A percentile compares a stretch with the other conserved stretches of the same genome.
These are phyloP conservation scores for Drusus annulatus DNA, from an alignment of 1,140 invertebrate genomes.

Conservation along the genomic window DNA sequence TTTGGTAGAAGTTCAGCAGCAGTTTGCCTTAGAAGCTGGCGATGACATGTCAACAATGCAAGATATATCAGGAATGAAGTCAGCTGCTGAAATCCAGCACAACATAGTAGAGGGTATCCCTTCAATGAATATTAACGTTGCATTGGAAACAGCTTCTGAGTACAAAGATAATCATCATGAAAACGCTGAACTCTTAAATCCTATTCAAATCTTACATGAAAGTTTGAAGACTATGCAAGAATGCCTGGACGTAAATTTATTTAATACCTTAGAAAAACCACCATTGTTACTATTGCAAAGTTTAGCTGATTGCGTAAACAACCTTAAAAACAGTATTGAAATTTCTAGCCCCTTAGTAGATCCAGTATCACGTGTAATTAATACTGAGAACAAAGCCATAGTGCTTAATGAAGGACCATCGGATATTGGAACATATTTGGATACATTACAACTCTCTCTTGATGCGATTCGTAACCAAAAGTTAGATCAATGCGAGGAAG, in stretches of 20 bases:
- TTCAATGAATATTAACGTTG: constrained; percentile 28
- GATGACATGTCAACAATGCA: constrained; percentile 72
- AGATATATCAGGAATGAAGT: constrained; percentile 74
- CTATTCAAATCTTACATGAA: constrained; percentile 62
- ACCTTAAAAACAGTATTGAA: constrained; percentile 18
- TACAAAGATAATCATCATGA: constrained; percentile 47
- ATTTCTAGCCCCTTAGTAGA: neutral
- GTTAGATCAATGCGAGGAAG: constrained; percentile 32
- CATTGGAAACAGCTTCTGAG: constrained; percentile 56
- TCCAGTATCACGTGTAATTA: neutral
- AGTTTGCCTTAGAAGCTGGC: constrained; percentile 63
- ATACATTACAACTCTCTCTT: constrained; percentile 7
- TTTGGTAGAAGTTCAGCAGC: constrained; percentile 71
- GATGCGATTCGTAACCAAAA: neutral
- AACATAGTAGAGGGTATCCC: constrained; percentile 37
- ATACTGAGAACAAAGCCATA: neutral
- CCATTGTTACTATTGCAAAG: constrained; percentile 64
- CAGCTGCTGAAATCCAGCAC: constrained; percentile 65
- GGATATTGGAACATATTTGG: neutral
- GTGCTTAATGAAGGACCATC: neutral
- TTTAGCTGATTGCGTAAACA: constrained; percentile 57
- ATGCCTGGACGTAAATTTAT: constrained; percentile 62
- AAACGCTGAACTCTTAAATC: neutral
- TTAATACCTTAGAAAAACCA: constrained; percentile 62
- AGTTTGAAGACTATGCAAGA: constrained; percentile 63